Evolutionary conservation across 2,888 invertebrate genomes (phyloP).

Genomic region (Spisula solida): DNA sequence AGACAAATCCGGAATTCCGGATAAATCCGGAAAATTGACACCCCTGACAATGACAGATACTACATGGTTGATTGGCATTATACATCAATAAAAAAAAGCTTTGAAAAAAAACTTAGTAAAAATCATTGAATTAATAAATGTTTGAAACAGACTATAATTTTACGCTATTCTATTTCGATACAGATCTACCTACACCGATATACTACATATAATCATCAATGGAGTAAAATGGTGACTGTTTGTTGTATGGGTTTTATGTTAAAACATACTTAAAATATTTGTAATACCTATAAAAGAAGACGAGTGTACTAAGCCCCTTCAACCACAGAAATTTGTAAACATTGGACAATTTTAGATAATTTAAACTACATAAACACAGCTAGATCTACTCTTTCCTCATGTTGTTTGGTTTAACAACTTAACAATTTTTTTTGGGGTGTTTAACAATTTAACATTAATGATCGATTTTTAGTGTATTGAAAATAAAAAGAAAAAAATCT

Average conservation of each 20-base stretch:
- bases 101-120: not conserved
- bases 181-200: conserved; percentile 19
- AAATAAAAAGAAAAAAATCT: too few species aligned
- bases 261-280: conserved; percentile 46
- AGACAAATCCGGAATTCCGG: too few species aligned
- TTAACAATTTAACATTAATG: too few species aligned
- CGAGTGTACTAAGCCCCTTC: not conserved
- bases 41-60: too few species aligned
- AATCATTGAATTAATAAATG: not conserved
- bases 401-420: not conserved
- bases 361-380: not conserved
- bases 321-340: not conserved
- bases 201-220: conserved; percentile 28
- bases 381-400: not conserved
- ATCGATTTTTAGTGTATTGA: too few species aligned
- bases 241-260: conserved; percentile 26
- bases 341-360: not conserved
- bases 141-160: conserved; percentile 54
- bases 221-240: conserved; percentile 16
- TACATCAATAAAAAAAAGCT: too few species aligned
- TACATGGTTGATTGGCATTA: too few species aligned
- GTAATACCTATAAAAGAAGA: conserved; percentile 21
- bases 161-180: conserved; percentile 26
- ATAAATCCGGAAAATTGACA: too few species aligned
- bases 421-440: too few species aligned